A percentile compares a stretch with the other conserved stretches of the same genome.
These are phyloP conservation scores for Myotis vivesi DNA, from an alignment of 2,797 vertebrate genomes.

Conservation along the genomic window DNA sequence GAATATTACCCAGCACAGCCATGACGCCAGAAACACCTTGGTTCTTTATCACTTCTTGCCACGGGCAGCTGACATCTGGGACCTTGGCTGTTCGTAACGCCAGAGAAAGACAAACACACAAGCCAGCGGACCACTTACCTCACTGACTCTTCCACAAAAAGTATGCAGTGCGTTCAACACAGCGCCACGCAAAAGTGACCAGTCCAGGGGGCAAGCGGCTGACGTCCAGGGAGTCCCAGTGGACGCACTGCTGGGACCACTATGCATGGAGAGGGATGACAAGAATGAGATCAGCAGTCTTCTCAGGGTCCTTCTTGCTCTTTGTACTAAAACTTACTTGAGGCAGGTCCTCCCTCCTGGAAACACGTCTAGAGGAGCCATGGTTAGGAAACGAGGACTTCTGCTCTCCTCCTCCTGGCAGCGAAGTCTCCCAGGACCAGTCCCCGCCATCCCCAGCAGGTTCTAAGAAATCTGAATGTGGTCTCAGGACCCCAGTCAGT, in stretches of 20 bases:
- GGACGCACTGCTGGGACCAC: fast-evolving
- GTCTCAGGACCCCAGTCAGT: fast-evolving
- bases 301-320: not conserved
- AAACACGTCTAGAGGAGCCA: not conserved
- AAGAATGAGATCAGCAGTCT: too few relatives aligned
- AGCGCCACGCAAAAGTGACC: fast-evolving
- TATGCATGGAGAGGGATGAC: not conserved
- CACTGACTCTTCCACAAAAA: not conserved
- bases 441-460: not conserved
- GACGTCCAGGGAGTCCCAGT: not conserved
- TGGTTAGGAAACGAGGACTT: not conserved
- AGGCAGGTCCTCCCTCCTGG: not conserved
- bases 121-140: not conserved
- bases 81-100: fast-evolving
- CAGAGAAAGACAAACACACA: not conserved
- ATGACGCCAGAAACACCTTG: too few relatives aligned
- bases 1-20: not conserved
- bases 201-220: not conserved
- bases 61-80: not conserved
- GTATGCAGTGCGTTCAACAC: fast-evolving
- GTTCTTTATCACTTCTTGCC: not conserved
- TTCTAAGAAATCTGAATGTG: not conserved
- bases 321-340: not conserved
- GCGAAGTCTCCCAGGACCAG: too few relatives aligned
- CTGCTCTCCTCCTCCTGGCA: not conserved